These are phyloP conservation scores for Dynastes hyllus DNA, from an alignment of 2,888 invertebrate species.

Conservation along the genomic window DNA sequence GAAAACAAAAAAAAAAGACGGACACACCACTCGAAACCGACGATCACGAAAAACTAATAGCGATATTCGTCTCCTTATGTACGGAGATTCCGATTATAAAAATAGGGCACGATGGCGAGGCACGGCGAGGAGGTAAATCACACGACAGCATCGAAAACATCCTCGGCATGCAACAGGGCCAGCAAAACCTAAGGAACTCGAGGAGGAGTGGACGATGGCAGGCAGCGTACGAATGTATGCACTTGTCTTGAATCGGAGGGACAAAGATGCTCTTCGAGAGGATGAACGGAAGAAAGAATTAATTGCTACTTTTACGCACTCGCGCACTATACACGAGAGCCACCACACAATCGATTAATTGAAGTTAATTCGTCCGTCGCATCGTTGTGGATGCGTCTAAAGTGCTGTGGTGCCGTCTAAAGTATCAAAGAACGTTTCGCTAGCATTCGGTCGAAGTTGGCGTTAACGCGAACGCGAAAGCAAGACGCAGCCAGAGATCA, in stretches of 20 bases:
- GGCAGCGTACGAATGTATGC: background rate
- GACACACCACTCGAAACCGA: constrained; percentile 3
- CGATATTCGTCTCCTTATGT: background rate
- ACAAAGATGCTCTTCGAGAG: background rate
- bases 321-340: background rate
- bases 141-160: constrained; percentile 36
- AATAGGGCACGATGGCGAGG: background rate
- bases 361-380: constrained; percentile 40
- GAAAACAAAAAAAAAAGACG: background rate
- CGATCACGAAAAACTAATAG: constrained; percentile 10
- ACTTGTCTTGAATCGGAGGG: background rate
- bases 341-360: constrained; percentile 48
- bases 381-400: background rate
- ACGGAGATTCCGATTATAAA: constrained; percentile 13
- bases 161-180: constrained; percentile 37
- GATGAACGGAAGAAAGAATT: constrained; percentile 20
- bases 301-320: constrained; percentile 41
- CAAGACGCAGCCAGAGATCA: constrained; percentile 50
- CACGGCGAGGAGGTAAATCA: constrained; percentile 25
- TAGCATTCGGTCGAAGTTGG: background rate
- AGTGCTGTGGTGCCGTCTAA: background rate
- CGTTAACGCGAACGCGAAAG: constrained; percentile 42
- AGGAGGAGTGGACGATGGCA: background rate
- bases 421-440: constrained; percentile 22
- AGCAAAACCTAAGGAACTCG: constrained; percentile 13